These are phyloP conservation scores for Trematomus loennbergii DNA, from an alignment of 2,113 vertebrate genomes.

Conservation along the genomic window DNA sequence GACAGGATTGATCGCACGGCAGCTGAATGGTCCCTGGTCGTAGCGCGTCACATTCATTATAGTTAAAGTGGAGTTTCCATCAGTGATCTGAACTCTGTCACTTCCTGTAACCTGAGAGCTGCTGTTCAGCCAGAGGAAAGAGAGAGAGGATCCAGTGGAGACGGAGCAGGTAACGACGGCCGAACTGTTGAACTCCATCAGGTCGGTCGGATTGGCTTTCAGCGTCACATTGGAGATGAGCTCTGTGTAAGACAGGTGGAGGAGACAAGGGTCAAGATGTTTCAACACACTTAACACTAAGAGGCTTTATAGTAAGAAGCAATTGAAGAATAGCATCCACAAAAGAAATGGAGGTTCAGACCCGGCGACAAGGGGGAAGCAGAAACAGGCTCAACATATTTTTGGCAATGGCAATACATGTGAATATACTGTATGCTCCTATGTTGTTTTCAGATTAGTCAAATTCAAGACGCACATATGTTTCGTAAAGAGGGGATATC, in stretches of 20 bases:
- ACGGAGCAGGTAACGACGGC: conserved; percentile 43
- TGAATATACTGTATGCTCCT: too few relatives aligned
- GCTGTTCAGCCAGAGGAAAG: conserved; percentile 65
- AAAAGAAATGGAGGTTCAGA: not conserved
- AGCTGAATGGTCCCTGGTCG: conserved; percentile 69
- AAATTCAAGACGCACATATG: too few relatives aligned
- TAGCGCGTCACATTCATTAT: conserved; percentile 65
- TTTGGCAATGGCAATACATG: too few relatives aligned
- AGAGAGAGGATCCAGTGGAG: conserved; percentile 60
- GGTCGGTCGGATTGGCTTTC: conserved; percentile 29
- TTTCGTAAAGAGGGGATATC: too few relatives aligned
- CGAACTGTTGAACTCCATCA: conserved; percentile 65
- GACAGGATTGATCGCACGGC: conserved; percentile 59
- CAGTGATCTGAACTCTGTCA: conserved; percentile 56
- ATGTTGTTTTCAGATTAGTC: too few relatives aligned
- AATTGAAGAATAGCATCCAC: not conserved
- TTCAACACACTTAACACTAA: not conserved
- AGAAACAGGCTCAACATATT: too few relatives aligned
- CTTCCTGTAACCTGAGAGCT: conserved; percentile 59
- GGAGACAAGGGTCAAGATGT: not conserved
- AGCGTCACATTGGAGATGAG: conserved; percentile 71
- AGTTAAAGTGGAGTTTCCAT: conserved; percentile 60
- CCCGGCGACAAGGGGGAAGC: too few relatives aligned
- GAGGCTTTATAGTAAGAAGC: not conserved
- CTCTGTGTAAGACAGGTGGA: conserved; percentile 56